Conservation (phyloP, 2,888 invertebrate genomes). For the Bombyx huttoni region DNA sequence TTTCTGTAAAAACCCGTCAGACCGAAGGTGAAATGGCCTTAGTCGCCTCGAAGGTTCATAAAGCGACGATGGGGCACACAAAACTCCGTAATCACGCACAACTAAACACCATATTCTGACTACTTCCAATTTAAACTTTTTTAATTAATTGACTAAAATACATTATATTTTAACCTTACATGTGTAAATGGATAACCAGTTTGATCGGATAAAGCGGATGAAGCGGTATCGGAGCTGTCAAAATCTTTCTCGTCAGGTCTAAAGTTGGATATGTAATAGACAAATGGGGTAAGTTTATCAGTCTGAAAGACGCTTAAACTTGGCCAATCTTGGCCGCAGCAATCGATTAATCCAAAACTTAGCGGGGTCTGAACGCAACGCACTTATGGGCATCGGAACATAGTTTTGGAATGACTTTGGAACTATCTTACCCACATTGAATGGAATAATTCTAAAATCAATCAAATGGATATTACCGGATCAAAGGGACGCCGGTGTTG, state of each 20-base stretch:
- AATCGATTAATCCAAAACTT: conserved; percentile 56
- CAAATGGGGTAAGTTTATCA: conserved; percentile 42
- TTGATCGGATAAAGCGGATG: conserved; percentile 4
- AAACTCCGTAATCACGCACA: too few relatives aligned
- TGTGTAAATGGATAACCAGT: background rate
- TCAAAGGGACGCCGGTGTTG: conserved; percentile 5
- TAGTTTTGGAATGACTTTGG: conserved; percentile 26
- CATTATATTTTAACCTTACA: too few relatives aligned
- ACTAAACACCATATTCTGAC: too few relatives aligned
- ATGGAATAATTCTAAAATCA: conserved; percentile 22
- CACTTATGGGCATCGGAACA: conserved; percentile 24
- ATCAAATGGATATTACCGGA: conserved; percentile 21
- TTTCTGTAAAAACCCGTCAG: too few relatives aligned
- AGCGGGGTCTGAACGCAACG: conserved; percentile 31
- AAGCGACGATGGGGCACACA: too few relatives aligned
- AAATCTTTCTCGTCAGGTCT: conserved; percentile 28
- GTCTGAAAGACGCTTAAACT: conserved; percentile 40
- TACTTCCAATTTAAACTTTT: too few relatives aligned
- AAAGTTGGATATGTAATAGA: conserved; percentile 30
- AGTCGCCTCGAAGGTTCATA: too few relatives aligned
- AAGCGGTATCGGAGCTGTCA: conserved; percentile 16
- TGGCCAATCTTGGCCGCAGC: conserved; percentile 41
- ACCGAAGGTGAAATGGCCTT: too few relatives aligned
- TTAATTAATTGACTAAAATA: too few relatives aligned
- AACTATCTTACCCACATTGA: conserved; percentile 13